phyloP scores from a whole-genome alignment of 1,140 invertebrate genomes.

The Sipha flava region DNA sequence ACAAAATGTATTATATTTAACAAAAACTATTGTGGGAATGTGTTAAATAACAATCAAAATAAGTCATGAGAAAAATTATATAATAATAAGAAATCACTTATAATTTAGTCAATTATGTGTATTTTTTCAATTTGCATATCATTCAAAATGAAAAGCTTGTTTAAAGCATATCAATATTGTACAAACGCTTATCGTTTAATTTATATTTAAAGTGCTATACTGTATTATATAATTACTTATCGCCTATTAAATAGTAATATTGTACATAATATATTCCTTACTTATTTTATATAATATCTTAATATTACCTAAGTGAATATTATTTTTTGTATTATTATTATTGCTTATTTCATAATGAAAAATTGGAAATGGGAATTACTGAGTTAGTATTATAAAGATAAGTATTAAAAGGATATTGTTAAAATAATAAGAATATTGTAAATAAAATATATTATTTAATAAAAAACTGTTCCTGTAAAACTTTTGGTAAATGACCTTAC shows the following conservation, averaged over 20 bases:
- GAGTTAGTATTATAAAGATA: neutral
- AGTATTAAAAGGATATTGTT: neutral
- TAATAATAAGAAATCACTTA: neutral
- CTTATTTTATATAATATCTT: neutral
- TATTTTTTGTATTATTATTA: neutral
- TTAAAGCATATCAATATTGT: neutral
- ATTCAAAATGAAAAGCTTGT: neutral
- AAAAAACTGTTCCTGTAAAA: conserved; percentile 21
- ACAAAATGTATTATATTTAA: too few species aligned
- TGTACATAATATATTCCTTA: neutral
- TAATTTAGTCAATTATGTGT: neutral
- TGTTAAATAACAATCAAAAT: neutral
- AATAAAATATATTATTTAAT: conserved; percentile 6
- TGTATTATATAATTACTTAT: neutral
- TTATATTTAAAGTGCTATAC: neutral
- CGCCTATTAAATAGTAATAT: neutral
- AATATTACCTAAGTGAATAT: neutral
- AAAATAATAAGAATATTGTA: neutral
- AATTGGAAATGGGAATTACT: neutral
- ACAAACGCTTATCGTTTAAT: neutral
- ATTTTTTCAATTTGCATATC: neutral
- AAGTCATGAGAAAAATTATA: neutral
- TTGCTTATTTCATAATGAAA: neutral
- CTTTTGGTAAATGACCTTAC: neutral
- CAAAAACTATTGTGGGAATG: too few species aligned